Conservation (phyloP, 1,140 invertebrate species). For the Orius insidiosus region DNA sequence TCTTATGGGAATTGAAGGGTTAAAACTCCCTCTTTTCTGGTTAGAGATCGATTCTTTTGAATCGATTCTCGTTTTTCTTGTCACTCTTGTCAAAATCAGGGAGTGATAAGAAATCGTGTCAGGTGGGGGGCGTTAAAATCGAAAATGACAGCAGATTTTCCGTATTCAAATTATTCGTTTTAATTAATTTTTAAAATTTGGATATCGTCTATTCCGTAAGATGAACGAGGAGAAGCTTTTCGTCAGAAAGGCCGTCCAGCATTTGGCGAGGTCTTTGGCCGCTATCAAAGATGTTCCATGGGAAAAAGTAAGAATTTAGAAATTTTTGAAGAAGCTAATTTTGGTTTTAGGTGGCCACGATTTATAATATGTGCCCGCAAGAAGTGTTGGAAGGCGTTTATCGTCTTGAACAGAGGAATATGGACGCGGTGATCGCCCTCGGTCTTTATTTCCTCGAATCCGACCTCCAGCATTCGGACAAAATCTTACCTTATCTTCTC, state of each 20-base stretch:
- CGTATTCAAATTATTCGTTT: too few species aligned
- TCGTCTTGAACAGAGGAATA: constrained; percentile 58
- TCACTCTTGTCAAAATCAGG: too few species aligned
- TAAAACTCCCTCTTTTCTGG: too few species aligned
- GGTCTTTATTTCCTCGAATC: constrained; percentile 89
- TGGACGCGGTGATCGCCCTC: constrained; percentile 81
- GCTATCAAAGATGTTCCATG: constrained; percentile 67
- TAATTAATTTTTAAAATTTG: too few species aligned
- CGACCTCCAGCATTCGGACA: constrained; percentile 62
- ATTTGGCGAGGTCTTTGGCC: constrained; percentile 72
- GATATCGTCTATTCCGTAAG: too few species aligned
- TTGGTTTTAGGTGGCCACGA: constrained; percentile 47
- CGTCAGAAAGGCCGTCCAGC: constrained; percentile 72
- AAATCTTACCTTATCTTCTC: constrained; percentile 76
- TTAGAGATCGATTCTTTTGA: too few species aligned
- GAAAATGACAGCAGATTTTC: too few species aligned
- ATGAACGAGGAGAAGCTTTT: constrained; percentile 47
- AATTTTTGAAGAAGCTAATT: constrained; percentile 7
- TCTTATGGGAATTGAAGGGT: too few species aligned
- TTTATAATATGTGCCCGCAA: constrained; percentile 73
- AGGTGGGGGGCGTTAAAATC: too few species aligned
- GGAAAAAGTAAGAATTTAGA: constrained; percentile 52
- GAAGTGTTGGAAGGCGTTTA: constrained; percentile 53
- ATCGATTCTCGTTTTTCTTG: too few species aligned
- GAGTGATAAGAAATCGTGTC: too few species aligned